phyloP scores from a whole-genome alignment of 2,113 vertebrate species.

The Phoxinus phoxinus region DNA sequence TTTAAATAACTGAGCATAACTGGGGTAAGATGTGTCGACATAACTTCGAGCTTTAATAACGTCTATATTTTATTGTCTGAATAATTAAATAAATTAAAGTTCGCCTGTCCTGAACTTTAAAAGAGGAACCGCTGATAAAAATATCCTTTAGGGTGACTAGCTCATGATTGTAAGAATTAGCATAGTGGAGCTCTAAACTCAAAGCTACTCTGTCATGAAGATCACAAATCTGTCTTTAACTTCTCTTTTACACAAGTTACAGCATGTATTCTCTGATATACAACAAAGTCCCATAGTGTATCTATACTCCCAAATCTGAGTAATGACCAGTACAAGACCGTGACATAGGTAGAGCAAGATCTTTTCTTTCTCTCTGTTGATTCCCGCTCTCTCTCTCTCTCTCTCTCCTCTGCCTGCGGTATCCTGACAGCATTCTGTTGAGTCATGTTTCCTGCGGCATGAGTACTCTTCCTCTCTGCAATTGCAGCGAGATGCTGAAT shows the following conservation, averaged over 20 bases:
- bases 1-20: not conserved
- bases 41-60: no score
- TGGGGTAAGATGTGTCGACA: not conserved
- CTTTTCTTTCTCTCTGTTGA: not conserved
- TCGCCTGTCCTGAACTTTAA: not conserved
- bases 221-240: not conserved
- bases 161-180: not conserved
- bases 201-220: not conserved
- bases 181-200: not conserved
- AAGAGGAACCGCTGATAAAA: not conserved
- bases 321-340: conserved; percentile 25
- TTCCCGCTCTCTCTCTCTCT: not conserved
- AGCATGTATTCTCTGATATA: not conserved
- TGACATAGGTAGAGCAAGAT: not conserved
- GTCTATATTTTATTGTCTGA: not conserved
- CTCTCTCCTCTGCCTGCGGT: not conserved
- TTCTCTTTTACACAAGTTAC: not conserved
- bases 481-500: conserved; percentile 41
- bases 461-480: conserved; percentile 1
- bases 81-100: no score
- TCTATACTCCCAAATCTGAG: not conserved
- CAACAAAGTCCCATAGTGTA: not conserved
- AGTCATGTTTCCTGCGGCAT: conserved; percentile 48
- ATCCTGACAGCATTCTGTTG: conserved; percentile 39
- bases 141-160: not conserved